Percentiles rank a stretch among this genome's conserved stretches.
Evolutionary conservation across 92 coral and sea anemone genomes (phyloP).

Genomic region (Meandrina meandrites): DNA sequence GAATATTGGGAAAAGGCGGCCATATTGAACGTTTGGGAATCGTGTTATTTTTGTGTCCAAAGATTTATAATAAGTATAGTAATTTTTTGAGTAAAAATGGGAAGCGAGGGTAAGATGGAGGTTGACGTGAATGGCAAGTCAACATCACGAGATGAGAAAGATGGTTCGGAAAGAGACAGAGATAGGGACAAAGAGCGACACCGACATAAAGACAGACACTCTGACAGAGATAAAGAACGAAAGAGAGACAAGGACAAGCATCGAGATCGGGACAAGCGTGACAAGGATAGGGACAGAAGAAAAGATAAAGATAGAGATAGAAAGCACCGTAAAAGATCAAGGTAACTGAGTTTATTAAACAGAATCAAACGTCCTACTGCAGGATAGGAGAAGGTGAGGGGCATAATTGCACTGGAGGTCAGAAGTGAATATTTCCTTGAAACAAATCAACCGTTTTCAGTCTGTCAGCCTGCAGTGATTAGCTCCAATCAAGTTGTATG

Average conservation of each 20-base stretch:
- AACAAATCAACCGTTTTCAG: too few relatives aligned
- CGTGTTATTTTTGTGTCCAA: slow-evolving; percentile 23
- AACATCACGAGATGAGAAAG: slow-evolving; percentile 34
- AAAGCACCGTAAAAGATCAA: slow-evolving; percentile 85
- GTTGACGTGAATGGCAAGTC: slow-evolving; percentile 18
- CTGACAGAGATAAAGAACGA: slow-evolving; percentile 76
- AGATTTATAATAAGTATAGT: neutral
- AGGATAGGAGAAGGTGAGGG: too few relatives aligned
- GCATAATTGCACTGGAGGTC: too few relatives aligned
- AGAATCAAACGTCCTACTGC: neutral
- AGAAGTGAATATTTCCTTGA: too few relatives aligned
- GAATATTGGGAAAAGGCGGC: slow-evolving; percentile 18
- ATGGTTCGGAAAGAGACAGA: slow-evolving; percentile 33
- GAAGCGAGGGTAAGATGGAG: slow-evolving; percentile 42
- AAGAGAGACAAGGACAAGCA: slow-evolving; percentile 69
- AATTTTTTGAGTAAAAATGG: slow-evolving; percentile 15
- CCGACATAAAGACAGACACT: slow-evolving; percentile 61
- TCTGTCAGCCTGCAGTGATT: too few relatives aligned
- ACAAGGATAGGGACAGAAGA: slow-evolving; percentile 73
- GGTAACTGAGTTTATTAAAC: slow-evolving; percentile 32
- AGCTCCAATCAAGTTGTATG: neutral
- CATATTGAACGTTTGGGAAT: slow-evolving; percentile 46
- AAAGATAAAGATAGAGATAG: slow-evolving; percentile 79
- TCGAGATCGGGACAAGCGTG: slow-evolving; percentile 67
- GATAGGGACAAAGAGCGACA: slow-evolving; percentile 62